Percentiles rank a stretch among this genome's conserved stretches.
Evolutionary conservation across 2,797 vertebrate species (phyloP).

Genomic region (Amphiprion clarkii): DNA sequence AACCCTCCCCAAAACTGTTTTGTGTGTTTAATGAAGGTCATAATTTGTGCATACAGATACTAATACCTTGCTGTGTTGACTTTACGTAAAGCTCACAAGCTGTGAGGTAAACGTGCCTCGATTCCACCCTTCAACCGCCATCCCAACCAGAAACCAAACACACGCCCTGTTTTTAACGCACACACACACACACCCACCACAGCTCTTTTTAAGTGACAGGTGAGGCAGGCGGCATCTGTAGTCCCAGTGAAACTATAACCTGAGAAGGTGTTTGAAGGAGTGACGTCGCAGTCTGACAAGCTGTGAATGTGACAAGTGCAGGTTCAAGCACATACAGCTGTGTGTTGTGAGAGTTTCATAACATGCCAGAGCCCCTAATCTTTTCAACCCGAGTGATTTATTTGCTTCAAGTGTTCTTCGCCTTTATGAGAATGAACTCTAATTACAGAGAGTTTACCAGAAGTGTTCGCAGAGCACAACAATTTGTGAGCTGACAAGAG

Average conservation of each 20-base stretch:
- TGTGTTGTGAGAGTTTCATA: conserved; percentile 4
- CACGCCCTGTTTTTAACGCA: neutral
- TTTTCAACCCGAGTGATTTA: conserved; percentile 8
- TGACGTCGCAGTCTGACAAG: neutral
- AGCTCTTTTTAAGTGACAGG: neutral
- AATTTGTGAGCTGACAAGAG: conserved; percentile 19
- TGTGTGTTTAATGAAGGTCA: no score
- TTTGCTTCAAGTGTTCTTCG: neutral
- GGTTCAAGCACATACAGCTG: neutral
- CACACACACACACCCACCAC: neutral
- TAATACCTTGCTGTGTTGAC: neutral
- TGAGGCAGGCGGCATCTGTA: neutral
- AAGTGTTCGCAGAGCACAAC: neutral
- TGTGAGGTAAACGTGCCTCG: rapidly evolving
- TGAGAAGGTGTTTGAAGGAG: neutral
- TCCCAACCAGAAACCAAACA: neutral
- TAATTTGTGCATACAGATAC: no score
- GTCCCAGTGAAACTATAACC: conserved; percentile 14
- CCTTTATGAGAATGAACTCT: neutral
- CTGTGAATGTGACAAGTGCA: neutral
- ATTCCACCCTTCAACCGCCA: conserved; percentile 1
- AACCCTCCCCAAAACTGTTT: neutral
- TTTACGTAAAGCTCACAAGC: neutral
- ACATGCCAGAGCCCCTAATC: neutral
- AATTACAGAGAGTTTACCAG: conserved; percentile 13